Evolutionary conservation across 2,888 invertebrate genomes (phyloP), one percentile per base, ranked within the genome.

Genomic region (Ashinkailepas kermadecensis): DNA sequence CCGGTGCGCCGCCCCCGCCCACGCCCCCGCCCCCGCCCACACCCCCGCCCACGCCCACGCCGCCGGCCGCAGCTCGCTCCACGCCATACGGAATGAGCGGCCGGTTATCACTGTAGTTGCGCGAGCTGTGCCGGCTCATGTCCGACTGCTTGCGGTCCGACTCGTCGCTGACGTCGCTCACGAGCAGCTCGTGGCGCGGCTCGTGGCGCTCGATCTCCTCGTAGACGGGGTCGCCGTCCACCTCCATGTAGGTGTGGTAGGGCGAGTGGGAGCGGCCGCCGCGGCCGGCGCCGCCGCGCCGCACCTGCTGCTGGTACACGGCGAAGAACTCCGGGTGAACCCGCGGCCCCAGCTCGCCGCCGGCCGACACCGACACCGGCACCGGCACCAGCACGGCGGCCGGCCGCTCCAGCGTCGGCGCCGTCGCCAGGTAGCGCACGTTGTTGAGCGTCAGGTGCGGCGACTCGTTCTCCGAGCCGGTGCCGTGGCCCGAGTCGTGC

Each of bases 81-180:
- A 12, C 70, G 70, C 70, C 70, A 65, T 83, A 84, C 11, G 84
- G 84, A 21, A 84, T 80, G 65, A 84, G 82, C 25, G 94, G 94
- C 79, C 93, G 90, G 85, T 93, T 93, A 86, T 94, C 94, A n/a
- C 93, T 93, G 87, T 93, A 93, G 85, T 93, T 93, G 85, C 93
- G 91, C 64, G 93, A 93, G 15, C 89, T 91, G 85, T 91, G 91
- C 81, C 91, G 88, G 84, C 92, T 92, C 90, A 91, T 91, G 87
- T 92, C 92, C 86, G 92, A 92, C 82, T 93, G 88, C 86, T 92
- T 91, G 81, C 91, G 92, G 85, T 94, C 94, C 12, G 12, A 13
- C 86, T 94, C 94, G 86, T 94, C 94, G 65, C 93, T 93, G 91
- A 93, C 91, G 86, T 94, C 93, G 0, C 93, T 93, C 86, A 92